A percentile compares a stretch with the other conserved stretches of the same genome.
These are phyloP conservation scores for Sylvia atricapilla DNA, from an alignment of 2,113 vertebrate species.

Conservation along the genomic window DNA sequence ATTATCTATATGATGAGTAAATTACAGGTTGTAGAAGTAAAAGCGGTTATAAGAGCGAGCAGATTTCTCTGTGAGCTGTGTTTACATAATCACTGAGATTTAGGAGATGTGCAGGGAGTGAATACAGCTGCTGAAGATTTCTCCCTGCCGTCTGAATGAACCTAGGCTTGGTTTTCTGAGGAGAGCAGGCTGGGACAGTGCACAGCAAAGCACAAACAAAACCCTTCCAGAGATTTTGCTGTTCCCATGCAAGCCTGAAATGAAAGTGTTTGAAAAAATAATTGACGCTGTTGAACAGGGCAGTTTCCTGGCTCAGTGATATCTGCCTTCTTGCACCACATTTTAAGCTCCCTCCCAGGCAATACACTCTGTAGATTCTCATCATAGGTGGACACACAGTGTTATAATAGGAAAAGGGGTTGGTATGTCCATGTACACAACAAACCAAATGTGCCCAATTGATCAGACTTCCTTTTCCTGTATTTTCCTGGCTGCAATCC, in stretches of 20 bases:
- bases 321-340: background rate
- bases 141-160: background rate
- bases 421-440: background rate
- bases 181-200: background rate
- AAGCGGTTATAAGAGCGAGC: background rate
- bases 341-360: background rate
- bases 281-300: background rate
- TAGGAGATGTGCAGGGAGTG: background rate
- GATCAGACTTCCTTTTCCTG: constrained; percentile 53
- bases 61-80: background rate
- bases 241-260: background rate
- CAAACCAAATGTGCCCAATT: constrained; percentile 17
- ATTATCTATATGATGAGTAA: background rate
- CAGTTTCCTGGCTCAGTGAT: background rate
- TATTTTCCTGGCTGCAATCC: constrained; percentile 38
- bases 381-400: background rate
- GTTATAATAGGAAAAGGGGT: background rate
- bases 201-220: background rate
- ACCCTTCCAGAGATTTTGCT: background rate
- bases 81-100: background rate
- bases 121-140: background rate
- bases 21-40: background rate
- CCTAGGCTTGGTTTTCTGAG: background rate
- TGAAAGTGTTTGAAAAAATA: background rate
- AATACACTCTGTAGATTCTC: background rate